Conservation (phyloP, 2,113 vertebrate genomes). For the Sitta europaea region DNA sequence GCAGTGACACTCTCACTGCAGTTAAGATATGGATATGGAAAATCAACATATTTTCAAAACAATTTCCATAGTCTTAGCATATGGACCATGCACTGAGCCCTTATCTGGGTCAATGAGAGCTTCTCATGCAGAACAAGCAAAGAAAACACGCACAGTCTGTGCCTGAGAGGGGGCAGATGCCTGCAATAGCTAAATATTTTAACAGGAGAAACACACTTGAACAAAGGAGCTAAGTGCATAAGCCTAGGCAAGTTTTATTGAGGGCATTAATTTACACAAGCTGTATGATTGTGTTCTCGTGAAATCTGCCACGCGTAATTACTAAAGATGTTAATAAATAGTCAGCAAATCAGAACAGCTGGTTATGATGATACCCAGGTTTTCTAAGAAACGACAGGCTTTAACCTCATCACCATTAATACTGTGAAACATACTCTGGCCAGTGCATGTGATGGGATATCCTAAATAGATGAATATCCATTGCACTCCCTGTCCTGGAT, state of each 20-base stretch:
- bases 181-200: constrained; percentile 50
- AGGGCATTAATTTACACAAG: constrained; percentile 54
- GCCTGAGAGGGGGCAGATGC: constrained; percentile 20
- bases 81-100: neutral
- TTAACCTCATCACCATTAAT: constrained; percentile 55
- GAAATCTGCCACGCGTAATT: constrained; percentile 57
- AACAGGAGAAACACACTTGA: neutral
- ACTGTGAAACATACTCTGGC: constrained; percentile 23
- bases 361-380: constrained; percentile 61
- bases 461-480: constrained; percentile 38
- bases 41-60: neutral
- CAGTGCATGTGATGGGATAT: constrained; percentile 16
- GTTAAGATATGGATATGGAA: neutral
- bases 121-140: constrained; percentile 48
- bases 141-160: constrained; percentile 14
- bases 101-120: constrained; percentile 53
- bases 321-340: constrained; percentile 58
- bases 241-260: constrained; percentile 11
- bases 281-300: constrained; percentile 49
- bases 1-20: neutral
- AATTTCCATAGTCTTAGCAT: constrained; percentile 38
- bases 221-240: constrained; percentile 5
- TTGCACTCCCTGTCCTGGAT: neutral
- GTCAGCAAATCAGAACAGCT: constrained; percentile 56
- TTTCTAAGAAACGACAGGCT: constrained; percentile 41